Percentiles rank a stretch among this genome's conserved stretches.
Conservation (phyloP, 37 sponge, comb jelly and placozoan genomes). For the Cladorhizidae sp. region DNA sequence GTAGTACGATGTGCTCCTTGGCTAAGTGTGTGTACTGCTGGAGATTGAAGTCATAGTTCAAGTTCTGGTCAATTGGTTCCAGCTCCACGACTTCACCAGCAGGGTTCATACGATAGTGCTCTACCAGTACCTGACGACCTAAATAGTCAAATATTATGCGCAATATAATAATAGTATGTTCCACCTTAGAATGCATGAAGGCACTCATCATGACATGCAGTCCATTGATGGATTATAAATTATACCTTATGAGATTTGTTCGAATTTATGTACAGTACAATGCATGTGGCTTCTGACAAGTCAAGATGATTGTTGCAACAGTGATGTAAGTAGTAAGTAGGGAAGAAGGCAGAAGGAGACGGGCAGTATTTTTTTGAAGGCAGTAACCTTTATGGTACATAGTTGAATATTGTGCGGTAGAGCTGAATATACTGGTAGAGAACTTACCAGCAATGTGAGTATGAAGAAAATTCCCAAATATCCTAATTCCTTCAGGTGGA, state of each 20-base stretch:
- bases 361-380: no score
- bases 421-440: no score
- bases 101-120: constrained; percentile 7
- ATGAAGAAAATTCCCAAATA: constrained; percentile 50
- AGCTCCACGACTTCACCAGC: constrained; percentile 33
- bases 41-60: constrained; percentile 72
- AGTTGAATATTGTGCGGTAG: no score
- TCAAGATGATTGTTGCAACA: no score
- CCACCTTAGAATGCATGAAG: no score
- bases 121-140: constrained; percentile 37
- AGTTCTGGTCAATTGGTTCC: constrained; percentile 51
- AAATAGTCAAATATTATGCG: background rate
- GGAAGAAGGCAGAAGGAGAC: no score
- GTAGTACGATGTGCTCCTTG: constrained; percentile 20
- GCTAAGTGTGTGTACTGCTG: constrained; percentile 48
- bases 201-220: no score
- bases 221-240: background rate
- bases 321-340: no score
- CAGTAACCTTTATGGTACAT: no score
- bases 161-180: background rate
- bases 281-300: no score
- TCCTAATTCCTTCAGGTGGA: constrained; percentile 28
- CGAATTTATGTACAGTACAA: no score
- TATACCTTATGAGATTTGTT: no score
- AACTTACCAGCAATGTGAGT: constrained; percentile 55